Evolutionary conservation across 2,888 invertebrate genomes (phyloP), one percentile per base, ranked within the genome.

Genomic region (Patella pellucida): DNA sequence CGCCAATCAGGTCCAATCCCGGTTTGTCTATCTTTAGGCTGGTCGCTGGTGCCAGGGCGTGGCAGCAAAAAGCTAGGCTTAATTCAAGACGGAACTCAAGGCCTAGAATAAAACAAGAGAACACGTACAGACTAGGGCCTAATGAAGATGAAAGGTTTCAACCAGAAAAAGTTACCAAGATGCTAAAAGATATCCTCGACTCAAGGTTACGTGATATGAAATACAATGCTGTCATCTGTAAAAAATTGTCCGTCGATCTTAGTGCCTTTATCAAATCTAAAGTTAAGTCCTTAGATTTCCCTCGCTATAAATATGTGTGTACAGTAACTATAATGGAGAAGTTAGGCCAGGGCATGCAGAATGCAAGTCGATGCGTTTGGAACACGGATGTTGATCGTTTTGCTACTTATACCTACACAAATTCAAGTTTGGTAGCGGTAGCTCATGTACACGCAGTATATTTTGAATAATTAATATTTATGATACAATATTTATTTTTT

Each of bases 301-400:
- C 83, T 9, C 83, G 89, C 1, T 88, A 89, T 77, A 89, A 88
- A 71, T 77, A 86, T 31, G 86, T 89, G 16, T 84, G 85, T 73
- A 85, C 84, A 76, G 85, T 88, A 15, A 77, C 85, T 3, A 84
- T 89, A 0, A 85, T 87, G 68, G 85, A 89, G 75, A 86, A 86
- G 69, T 82, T 81, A 68, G 83, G 82, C 1, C 89, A 89, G 71
- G 88, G 88, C 15, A 77, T 86, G 15, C 79, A 85, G 74, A 81
- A 87, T 2, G 82, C 84, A n/a, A 87, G 87, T 67, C 74, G 89
- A 27, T 84, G 86, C 71, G 68, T 89, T 1, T 86, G 87, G 87
- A 83, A 85, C 56, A 75, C 82, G 0, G 77, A 77, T 16, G 85
- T 85, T 15, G 89, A 89, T 77, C 85, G 85, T 68, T 88, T 83